Conservation (phyloP, 2,888 invertebrate genomes). For the Idaea dimidiata region DNA sequence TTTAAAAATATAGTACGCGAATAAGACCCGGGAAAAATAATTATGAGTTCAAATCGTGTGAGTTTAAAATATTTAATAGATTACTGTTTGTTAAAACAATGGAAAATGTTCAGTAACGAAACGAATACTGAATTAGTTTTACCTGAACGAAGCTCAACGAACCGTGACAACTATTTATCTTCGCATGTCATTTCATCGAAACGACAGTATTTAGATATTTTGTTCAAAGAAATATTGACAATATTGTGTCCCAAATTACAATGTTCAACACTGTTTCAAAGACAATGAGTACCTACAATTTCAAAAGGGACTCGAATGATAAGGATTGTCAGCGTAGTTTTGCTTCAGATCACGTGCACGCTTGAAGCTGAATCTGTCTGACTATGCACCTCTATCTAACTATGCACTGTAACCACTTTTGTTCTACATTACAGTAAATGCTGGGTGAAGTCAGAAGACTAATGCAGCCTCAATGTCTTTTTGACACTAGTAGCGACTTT, state of each 20-base stretch:
- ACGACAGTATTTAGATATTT: background rate
- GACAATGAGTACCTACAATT: background rate
- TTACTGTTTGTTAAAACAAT: background rate
- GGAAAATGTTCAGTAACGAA: background rate
- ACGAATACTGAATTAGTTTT: background rate
- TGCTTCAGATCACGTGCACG: background rate
- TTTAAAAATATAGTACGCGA: no score
- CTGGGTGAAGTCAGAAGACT: no score
- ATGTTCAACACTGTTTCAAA: background rate
- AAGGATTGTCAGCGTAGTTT: background rate
- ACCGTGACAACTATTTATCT: background rate
- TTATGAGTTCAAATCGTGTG: no score
- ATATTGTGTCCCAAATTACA: background rate
- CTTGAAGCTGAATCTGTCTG: background rate
- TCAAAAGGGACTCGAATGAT: background rate
- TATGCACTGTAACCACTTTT: background rate
- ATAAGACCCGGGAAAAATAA: no score
- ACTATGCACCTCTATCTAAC: background rate
- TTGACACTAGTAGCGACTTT: no score
- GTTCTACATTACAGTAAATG: background rate
- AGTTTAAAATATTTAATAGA: no score
- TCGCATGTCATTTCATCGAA: background rate
- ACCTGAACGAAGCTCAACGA: background rate
- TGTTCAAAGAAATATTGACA: background rate
- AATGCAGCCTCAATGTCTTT: no score